Evolutionary conservation across 2,113 vertebrate genomes (phyloP).

Genomic region (Gorsachius goisagi): DNA sequence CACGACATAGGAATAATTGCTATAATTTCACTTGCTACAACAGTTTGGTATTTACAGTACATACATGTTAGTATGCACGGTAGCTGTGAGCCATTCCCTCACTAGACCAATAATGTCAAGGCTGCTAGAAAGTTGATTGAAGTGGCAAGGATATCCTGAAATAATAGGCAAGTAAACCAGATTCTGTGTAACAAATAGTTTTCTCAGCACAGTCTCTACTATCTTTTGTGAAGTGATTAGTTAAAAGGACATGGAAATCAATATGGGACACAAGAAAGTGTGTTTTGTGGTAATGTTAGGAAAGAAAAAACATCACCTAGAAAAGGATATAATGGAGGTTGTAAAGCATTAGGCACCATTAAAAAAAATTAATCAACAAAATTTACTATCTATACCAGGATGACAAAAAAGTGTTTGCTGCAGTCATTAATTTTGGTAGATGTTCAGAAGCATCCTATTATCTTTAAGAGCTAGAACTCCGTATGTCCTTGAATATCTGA

Average conservation of each 20-base stretch:
- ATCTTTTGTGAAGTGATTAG: neutral
- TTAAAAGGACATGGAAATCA: neutral
- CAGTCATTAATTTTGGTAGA: neutral
- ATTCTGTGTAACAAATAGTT: neutral
- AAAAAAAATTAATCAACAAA: neutral
- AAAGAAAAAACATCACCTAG: neutral
- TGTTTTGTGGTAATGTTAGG: neutral
- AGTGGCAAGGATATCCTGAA: conserved; percentile 69
- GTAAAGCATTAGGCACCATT: neutral
- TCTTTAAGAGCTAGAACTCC: neutral
- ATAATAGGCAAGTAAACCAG: neutral
- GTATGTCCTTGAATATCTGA: neutral
- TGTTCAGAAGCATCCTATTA: neutral
- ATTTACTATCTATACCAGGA: neutral
- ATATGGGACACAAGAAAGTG: neutral
- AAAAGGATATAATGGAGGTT: neutral
- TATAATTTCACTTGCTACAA: neutral
- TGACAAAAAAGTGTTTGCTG: neutral
- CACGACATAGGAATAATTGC: neutral
- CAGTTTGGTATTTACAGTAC: neutral
- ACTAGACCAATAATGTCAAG: conserved; percentile 69
- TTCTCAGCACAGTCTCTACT: neutral
- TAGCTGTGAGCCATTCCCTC: conserved; percentile 74
- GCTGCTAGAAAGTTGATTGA: conserved; percentile 74
- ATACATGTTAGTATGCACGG: conserved; percentile 73